Base-by-base conservation (phyloP, 2,888 invertebrate genomes). In the Iphiclides podalirius region DNA sequence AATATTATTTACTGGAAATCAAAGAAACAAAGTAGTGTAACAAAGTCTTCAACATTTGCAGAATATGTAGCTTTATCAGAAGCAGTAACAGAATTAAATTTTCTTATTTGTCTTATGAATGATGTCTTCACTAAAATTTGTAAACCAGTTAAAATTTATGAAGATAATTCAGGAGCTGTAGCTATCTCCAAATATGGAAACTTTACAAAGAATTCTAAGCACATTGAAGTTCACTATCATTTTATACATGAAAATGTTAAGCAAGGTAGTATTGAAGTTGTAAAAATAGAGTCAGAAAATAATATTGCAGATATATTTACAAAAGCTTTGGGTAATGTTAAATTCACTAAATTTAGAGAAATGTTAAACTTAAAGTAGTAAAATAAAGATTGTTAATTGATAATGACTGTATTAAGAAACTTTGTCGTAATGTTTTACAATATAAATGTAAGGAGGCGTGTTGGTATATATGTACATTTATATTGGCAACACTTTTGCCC, bases 101-200 rank as follows among this genome's bases (percentile, higher is more conserved):
- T 53, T 14, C 6, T 55, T 9, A 13, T 9, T 2, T 20, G 28
- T 46, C n/a, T 45, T 50, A 35, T 20, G 3, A 20, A 20, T 50
- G 50, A 52, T 31, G 36, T 28, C 2, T 51, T 51, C 36, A 33
- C 13, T 9, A 50, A 36, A 15, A 14, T 52, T 48, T 41, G 17
- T 47, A 13, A 47, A 23, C 54, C 56, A 17, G 13, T 57, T 9
- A 57, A 58, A 35, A 43, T 59, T 0, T 57, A 53, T 48, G 57
- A 52, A 46, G 57, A 56, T 52, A 59, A 56, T 37, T 55, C 54
- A 35, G 59, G 55, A 1, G 55, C 57, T 6, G n/a, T 57, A 37
- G 53, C 50, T 20, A 20, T 4, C 6, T 20, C 20, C 4, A 57
- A 16, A 47, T 58, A 13, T 52, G 52, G 4, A n/a, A n/a, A n/a